These are phyloP conservation scores for Dasypus novemcinctus DNA, from an alignment of 2,113 vertebrate genomes.

Conservation along the genomic window DNA sequence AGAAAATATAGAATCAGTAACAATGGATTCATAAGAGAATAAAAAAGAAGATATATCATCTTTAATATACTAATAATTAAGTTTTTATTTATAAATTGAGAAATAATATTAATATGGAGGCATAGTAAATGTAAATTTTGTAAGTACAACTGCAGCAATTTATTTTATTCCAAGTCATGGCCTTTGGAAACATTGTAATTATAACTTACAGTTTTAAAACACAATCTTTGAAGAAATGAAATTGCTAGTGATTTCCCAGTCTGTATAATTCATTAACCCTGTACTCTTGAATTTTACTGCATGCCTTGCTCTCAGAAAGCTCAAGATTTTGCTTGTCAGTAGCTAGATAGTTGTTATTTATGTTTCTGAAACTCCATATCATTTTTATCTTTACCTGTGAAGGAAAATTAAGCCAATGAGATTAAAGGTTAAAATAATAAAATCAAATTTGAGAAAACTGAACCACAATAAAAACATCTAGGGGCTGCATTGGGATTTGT, in stretches of 20 bases:
- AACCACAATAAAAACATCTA: neutral
- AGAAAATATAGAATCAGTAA: neutral
- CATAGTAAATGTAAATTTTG: conserved; percentile 27
- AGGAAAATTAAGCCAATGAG: neutral
- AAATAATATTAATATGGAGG: neutral
- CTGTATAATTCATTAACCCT: neutral
- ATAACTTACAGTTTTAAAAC: conserved; percentile 26
- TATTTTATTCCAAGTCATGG: neutral
- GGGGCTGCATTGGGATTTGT: neutral
- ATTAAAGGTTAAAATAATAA: conserved; percentile 32
- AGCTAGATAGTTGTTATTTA: conserved; percentile 13
- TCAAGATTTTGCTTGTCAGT: neutral
- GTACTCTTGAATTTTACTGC: neutral
- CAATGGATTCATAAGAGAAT: neutral
- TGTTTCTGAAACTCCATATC: neutral
- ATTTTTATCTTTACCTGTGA: neutral
- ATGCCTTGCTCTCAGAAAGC: neutral
- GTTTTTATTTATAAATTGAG: conserved; percentile 33
- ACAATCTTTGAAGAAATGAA: conserved; percentile 16
- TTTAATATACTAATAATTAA: neutral
- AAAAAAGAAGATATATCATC: neutral
- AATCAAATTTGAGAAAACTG: neutral
- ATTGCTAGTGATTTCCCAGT: neutral
- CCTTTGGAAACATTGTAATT: conserved; percentile 25
- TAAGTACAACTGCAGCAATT: neutral